Percentiles rank a stretch among this genome's conserved stretches.
Conservation (phyloP, 2,797 vertebrate species). For the Dryobates pubescens region DNA sequence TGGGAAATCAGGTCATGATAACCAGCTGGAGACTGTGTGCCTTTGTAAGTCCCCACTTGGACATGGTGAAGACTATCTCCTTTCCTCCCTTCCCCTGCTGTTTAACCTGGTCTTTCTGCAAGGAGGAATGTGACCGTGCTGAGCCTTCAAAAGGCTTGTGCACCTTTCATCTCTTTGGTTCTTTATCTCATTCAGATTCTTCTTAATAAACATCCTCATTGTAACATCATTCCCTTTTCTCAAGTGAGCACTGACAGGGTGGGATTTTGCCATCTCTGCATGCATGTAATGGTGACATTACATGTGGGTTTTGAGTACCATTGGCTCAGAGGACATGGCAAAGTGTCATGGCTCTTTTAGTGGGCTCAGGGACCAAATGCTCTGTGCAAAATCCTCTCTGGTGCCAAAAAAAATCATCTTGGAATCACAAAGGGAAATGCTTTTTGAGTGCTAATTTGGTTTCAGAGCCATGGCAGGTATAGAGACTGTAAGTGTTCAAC, state of each 20-base stretch:
- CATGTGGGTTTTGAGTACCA: rapidly evolving
- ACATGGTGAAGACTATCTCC: neutral
- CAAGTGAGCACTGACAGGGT: neutral
- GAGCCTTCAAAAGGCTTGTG: neutral
- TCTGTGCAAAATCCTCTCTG: neutral
- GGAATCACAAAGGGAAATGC: neutral
- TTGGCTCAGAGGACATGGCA: rapidly evolving
- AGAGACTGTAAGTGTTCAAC: neutral
- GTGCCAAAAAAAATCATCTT: neutral
- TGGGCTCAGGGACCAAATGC: neutral
- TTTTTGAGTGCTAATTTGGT: neutral
- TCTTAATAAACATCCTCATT: neutral
- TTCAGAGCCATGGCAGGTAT: neutral
- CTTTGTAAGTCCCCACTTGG: neutral
- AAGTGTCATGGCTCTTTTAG: neutral
- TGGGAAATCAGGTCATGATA: no score
- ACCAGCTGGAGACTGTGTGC: neutral
- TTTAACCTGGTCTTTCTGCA: neutral
- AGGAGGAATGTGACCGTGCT: neutral
- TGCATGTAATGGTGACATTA: rapidly evolving
- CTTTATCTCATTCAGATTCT: neutral
- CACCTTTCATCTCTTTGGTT: neutral
- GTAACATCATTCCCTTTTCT: neutral
- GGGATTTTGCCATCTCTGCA: neutral
- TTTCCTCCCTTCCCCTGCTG: neutral